These are phyloP conservation scores for Druon quercuslanigerum DNA, from an alignment of 1,140 invertebrate species.

Conservation along the genomic window DNA sequence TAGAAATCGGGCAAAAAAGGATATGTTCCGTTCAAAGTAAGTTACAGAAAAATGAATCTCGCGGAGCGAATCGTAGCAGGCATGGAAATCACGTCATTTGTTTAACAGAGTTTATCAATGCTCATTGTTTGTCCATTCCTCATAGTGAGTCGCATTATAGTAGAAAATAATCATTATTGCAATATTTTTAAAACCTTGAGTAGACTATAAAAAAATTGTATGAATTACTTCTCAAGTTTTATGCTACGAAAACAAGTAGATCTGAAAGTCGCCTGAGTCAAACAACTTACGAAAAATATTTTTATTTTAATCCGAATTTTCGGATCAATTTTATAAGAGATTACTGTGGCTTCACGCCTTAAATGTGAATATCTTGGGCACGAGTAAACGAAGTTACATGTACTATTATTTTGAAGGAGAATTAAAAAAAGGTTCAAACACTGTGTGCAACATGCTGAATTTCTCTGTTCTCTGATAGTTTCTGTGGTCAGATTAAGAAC, in stretches of 20 bases:
- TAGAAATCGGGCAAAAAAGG: background rate
- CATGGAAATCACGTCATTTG: background rate
- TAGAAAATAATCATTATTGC: background rate
- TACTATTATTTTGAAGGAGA: background rate
- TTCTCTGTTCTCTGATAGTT: constrained; percentile 38
- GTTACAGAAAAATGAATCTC: background rate
- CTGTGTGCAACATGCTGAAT: constrained; percentile 13
- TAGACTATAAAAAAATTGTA: background rate
- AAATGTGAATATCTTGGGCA: background rate
- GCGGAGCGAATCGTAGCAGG: background rate
- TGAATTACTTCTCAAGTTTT: background rate
- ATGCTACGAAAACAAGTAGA: too few species aligned
- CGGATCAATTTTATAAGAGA: constrained; percentile 8
- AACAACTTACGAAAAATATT: too few species aligned
- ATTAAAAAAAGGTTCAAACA: constrained; percentile 2
- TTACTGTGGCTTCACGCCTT: background rate
- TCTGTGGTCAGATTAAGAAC: constrained; percentile 32
- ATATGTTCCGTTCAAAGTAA: background rate
- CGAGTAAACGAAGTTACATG: background rate
- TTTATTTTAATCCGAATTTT: too few species aligned
- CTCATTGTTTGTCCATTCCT: background rate
- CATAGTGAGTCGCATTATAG: background rate
- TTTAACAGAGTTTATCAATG: background rate
- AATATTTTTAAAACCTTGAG: background rate
- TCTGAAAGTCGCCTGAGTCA: too few species aligned